These are phyloP conservation scores for Phocides pigmalion DNA, from an alignment of 1,140 invertebrate genomes.

Conservation along the genomic window DNA sequence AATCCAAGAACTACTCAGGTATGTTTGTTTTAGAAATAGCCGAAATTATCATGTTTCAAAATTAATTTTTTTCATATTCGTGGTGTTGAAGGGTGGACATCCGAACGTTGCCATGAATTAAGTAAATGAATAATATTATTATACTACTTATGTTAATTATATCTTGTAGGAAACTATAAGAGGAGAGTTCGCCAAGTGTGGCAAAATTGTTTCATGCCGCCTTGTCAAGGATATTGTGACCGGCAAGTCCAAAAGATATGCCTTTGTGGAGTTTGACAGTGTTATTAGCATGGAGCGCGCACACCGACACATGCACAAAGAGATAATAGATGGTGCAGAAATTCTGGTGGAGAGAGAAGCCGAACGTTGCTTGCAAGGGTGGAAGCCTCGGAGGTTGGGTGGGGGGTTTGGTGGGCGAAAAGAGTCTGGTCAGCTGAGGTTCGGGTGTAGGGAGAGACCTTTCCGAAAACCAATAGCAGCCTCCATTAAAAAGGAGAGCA, in stretches of 20 bases:
- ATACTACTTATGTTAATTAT: neutral
- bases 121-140: too few relatives aligned
- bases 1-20: conserved; percentile 88
- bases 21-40: neutral
- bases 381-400: conserved; percentile 93
- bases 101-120: too few relatives aligned
- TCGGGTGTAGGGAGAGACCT: conserved; percentile 91
- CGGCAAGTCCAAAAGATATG: conserved; percentile 92
- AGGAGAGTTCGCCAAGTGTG: conserved; percentile 87
- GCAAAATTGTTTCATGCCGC: conserved; percentile 87
- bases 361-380: conserved; percentile 84
- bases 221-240: conserved; percentile 93
- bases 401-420: conserved; percentile 95
- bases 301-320: conserved; percentile 83
- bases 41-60: neutral
- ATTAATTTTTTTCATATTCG: too few relatives aligned
- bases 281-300: conserved; percentile 86
- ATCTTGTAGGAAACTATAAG: conserved; percentile 78
- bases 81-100: too few relatives aligned
- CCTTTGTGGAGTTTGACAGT: conserved; percentile 91
- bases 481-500: neutral
- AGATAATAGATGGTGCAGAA: conserved; percentile 85
- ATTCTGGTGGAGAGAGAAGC: conserved; percentile 89
- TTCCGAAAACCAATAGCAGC: conserved; percentile 87
- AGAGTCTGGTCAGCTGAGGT: conserved; percentile 94